A percentile compares a stretch with the other conserved stretches of the same genome.
Evolutionary conservation across 2,113 vertebrate genomes (phyloP).

Genomic region (Pteronura brasiliensis): DNA sequence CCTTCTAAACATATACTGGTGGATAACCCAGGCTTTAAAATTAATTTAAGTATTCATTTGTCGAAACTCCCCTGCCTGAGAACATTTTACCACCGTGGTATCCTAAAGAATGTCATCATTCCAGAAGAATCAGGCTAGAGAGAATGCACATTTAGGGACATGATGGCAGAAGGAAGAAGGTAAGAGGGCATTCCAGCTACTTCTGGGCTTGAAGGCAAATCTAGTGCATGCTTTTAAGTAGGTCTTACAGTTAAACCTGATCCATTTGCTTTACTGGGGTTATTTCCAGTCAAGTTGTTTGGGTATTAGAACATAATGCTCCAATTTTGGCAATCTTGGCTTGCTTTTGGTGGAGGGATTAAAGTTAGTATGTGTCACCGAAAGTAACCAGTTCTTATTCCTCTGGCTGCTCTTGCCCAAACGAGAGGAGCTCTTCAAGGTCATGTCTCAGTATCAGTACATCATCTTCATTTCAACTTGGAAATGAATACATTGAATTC

Average conservation of each 20-base stretch:
- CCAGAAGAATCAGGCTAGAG: background rate
- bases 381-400: background rate
- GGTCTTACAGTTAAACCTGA: background rate
- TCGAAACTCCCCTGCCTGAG: background rate
- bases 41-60: constrained; percentile 10
- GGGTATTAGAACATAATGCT: background rate
- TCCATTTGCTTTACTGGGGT: background rate
- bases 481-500: background rate
- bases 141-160: background rate
- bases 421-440: background rate
- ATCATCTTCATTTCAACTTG: background rate
- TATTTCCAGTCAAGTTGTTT: background rate
- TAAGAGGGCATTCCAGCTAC: background rate
- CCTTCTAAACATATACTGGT: background rate
- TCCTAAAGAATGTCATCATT: background rate
- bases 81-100: background rate
- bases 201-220: background rate
- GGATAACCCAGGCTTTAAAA: background rate
- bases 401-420: background rate
- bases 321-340: background rate
- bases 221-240: background rate
- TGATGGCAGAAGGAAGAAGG: background rate
- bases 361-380: background rate
- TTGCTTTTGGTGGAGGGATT: background rate
- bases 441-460: background rate